phyloP scores from a whole-genome alignment of 1,140 invertebrate species.

The Agrilus planipennis region DNA sequence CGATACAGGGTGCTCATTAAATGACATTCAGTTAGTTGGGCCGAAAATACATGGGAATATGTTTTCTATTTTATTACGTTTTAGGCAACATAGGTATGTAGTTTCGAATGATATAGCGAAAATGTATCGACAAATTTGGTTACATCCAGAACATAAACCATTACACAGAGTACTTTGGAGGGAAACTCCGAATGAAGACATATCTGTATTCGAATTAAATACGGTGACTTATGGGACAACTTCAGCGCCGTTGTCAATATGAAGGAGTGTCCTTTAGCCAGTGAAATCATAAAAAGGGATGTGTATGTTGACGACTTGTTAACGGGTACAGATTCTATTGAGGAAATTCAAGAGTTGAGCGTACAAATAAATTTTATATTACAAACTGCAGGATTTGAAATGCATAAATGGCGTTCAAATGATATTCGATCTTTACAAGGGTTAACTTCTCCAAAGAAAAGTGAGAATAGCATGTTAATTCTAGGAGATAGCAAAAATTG shows the following conservation, averaged over 20 bases:
- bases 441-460: neutral
- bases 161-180: constrained; percentile 30
- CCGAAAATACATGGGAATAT: constrained; percentile 31
- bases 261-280: neutral
- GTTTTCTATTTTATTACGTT: constrained; percentile 19
- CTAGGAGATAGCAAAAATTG: neutral
- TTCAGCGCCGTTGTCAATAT: constrained; percentile 17
- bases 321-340: neutral
- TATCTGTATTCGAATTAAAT: constrained; percentile 20
- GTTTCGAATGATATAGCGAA: constrained; percentile 20
- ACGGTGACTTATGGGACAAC: constrained; percentile 22
- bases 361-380: neutral
- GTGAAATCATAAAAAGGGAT: neutral
- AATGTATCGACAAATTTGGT: constrained; percentile 29
- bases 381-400: neutral
- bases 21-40: constrained; percentile 27
- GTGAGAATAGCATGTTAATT: neutral
- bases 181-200: constrained; percentile 11
- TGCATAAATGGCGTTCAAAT: neutral
- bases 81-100: constrained; percentile 22
- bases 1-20: constrained; percentile 26
- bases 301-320: neutral
- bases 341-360: neutral
- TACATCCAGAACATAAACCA: constrained; percentile 18
- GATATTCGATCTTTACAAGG: neutral